Conservation (phyloP, 2,888 invertebrate species). For the Platypus cylindrus region DNA sequence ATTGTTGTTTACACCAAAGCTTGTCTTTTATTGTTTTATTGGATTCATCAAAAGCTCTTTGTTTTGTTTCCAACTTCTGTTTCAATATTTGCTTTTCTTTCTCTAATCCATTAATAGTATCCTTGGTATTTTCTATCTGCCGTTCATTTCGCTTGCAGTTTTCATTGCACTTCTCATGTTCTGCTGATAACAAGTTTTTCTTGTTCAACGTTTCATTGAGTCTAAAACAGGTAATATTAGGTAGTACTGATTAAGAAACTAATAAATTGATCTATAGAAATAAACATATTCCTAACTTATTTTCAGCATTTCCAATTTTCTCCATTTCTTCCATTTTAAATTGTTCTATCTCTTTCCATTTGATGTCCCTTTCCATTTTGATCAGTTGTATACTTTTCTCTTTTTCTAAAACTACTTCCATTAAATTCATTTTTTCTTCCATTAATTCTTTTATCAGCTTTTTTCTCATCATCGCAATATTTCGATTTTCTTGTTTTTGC, state of each 20-base stretch:
- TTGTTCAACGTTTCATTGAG: no score
- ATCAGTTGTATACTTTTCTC: neutral
- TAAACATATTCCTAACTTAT: conserved; percentile 1
- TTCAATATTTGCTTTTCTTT: neutral
- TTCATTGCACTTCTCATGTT: neutral
- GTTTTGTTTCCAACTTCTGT: neutral
- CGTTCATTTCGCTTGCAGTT: neutral
- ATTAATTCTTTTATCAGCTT: neutral
- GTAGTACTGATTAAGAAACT: no score
- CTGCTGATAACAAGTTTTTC: no score
- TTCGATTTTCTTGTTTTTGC: neutral
- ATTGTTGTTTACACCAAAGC: neutral
- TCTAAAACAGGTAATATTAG: no score
- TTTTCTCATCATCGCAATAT: conserved; percentile 1
- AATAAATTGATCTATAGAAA: no score
- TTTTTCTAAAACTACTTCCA: neutral
- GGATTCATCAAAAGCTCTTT: neutral
- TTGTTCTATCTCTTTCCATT: neutral
- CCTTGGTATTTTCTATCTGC: conserved; percentile 1
- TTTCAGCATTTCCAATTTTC: neutral
- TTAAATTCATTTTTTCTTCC: conserved; percentile 2
- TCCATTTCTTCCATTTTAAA: neutral
- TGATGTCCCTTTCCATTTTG: conserved; percentile 2
- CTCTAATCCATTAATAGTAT: neutral
- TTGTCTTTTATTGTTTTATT: conserved; percentile 1